Conservation (phyloP, 2,888 invertebrate species). For the Lasius fuliginosus region DNA sequence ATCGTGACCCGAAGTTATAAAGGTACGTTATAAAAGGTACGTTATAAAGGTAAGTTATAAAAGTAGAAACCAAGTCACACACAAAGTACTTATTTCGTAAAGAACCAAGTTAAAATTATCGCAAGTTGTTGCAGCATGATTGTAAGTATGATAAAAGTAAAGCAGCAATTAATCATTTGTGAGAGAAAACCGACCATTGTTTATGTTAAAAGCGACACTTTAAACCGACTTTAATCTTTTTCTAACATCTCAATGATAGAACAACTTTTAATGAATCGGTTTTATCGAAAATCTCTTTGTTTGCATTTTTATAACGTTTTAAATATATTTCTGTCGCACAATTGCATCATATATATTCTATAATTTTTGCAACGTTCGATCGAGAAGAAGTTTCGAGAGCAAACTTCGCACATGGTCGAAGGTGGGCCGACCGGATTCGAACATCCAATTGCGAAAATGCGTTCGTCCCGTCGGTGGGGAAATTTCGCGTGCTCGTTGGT, state of each 20-base stretch:
- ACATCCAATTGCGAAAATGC: conserved; percentile 68
- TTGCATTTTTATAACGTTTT: background rate
- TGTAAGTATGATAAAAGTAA: conserved; percentile 6
- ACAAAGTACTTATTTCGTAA: conserved; percentile 4
- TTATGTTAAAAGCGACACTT: background rate
- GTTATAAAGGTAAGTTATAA: no score
- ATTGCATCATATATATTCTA: background rate
- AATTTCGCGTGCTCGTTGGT: conserved; percentile 69
- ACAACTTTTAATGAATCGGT: conserved; percentile 16
- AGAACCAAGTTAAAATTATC: conserved; percentile 18
- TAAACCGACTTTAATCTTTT: background rate
- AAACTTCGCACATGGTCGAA: conserved; percentile 2
- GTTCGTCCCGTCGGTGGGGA: conserved; percentile 65
- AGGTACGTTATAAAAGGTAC: no score
- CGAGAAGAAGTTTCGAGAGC: background rate
- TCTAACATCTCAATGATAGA: background rate
- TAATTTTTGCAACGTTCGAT: background rate
- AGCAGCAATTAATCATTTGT: conserved; percentile 28
- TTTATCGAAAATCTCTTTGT: conserved; percentile 11
- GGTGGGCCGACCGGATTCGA: conserved; percentile 45
- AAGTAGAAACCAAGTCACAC: conserved; percentile 24
- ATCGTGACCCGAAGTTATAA: conserved; percentile 11
- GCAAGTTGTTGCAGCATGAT: background rate
- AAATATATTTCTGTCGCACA: background rate
- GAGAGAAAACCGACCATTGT: background rate